phyloP scores from a whole-genome alignment of 2,888 invertebrate species.

The Oxyteleia sp. region DNA sequence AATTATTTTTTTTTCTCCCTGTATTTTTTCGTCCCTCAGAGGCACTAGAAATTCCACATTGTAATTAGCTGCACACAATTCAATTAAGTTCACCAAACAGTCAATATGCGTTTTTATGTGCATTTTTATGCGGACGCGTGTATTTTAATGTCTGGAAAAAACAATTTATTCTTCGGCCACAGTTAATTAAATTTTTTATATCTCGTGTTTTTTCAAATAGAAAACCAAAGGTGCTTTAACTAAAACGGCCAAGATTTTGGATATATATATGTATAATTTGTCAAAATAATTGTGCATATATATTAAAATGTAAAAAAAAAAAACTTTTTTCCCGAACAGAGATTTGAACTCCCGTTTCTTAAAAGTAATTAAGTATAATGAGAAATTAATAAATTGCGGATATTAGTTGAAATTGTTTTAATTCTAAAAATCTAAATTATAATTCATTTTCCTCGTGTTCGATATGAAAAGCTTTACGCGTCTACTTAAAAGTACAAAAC shows the following conservation, averaged over 20 bases:
- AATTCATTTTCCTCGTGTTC: slow-evolving; percentile 1
- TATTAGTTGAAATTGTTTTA: background rate
- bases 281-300: too few relatives aligned
- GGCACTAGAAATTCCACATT: slow-evolving; percentile 54
- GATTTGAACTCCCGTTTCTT: too few relatives aligned
- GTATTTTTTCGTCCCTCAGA: slow-evolving; percentile 26
- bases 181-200: slow-evolving; percentile 38
- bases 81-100: slow-evolving; percentile 58
- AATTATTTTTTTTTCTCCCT: slow-evolving; percentile 38
- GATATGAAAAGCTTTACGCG: slow-evolving; percentile 8
- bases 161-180: slow-evolving; percentile 1
- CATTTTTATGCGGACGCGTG: slow-evolving; percentile 40
- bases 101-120: slow-evolving; percentile 43
- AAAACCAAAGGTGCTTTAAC: too few relatives aligned
- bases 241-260: too few relatives aligned
- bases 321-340: too few relatives aligned
- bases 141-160: slow-evolving; percentile 27
- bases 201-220: background rate
- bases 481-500: slow-evolving; percentile 50
- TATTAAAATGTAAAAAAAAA: too few relatives aligned
- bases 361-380: too few relatives aligned
- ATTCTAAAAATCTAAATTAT: background rate
- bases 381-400: too few relatives aligned
- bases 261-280: too few relatives aligned
- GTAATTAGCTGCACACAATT: slow-evolving; percentile 65